A percentile compares a stretch with the other conserved stretches of the same genome.
Evolutionary conservation across 2,113 vertebrate genomes (phyloP).

Genomic region (Pterophyllum scalare): DNA sequence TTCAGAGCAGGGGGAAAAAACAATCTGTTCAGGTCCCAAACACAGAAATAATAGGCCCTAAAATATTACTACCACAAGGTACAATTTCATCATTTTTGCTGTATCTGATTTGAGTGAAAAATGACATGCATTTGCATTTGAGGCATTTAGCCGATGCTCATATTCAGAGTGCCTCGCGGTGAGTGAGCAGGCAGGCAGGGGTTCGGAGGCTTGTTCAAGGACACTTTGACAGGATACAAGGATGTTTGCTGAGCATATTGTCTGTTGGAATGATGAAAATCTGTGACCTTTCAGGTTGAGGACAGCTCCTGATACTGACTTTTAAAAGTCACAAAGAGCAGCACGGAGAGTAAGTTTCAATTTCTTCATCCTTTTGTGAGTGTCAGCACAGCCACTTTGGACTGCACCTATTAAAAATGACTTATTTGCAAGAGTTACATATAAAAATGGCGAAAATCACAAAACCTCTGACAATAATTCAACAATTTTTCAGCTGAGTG

Average conservation of each 20-base stretch:
- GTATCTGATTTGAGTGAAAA: constrained; percentile 45
- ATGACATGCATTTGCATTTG: constrained; percentile 44
- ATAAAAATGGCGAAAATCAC: background rate
- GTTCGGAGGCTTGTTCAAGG: constrained; percentile 54
- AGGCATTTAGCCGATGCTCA: constrained; percentile 44
- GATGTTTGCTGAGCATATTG: constrained; percentile 26
- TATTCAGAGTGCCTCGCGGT: constrained; percentile 2
- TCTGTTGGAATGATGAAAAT: constrained; percentile 37
- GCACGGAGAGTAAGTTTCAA: background rate
- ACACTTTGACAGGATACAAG: constrained; percentile 13
- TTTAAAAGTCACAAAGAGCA: constrained; percentile 26
- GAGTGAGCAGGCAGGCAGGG: constrained; percentile 34
- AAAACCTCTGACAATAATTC: background rate
- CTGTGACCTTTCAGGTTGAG: constrained; percentile 23
- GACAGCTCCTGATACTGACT: constrained; percentile 3
- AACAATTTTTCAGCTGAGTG: background rate
- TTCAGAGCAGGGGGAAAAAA: background rate
- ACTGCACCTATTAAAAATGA: background rate
- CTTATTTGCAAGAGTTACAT: background rate
- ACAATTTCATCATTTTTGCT: constrained; percentile 35
- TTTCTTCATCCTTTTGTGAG: background rate
- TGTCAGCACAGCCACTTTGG: background rate
- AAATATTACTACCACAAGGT: constrained; percentile 8
- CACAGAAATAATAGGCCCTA: constrained; percentile 6
- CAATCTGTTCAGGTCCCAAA: background rate